phyloP scores from a whole-genome alignment of 1,140 invertebrate species.

The Drosophila willistoni region DNA sequence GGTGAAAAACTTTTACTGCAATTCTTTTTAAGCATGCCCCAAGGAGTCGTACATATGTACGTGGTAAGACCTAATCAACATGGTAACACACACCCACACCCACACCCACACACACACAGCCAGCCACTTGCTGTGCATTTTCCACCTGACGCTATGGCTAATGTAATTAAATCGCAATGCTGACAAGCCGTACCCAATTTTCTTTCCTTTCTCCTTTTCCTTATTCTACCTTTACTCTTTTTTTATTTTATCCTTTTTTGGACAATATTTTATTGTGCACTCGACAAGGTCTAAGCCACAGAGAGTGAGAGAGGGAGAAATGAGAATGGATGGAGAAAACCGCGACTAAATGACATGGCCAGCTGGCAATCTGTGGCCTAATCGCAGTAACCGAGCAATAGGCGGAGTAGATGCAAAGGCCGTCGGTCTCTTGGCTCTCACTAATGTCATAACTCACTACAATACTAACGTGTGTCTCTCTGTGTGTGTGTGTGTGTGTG shows the following conservation, averaged over 20 bases:
- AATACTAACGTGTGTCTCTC: constrained; percentile 25
- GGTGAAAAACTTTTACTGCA: constrained; percentile 40
- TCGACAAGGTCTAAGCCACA: constrained; percentile 33
- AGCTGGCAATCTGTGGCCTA: constrained; percentile 71
- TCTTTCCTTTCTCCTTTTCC: not conserved
- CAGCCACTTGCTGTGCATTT: constrained; percentile 33
- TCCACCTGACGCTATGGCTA: constrained; percentile 55
- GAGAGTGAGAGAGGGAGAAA: not conserved
- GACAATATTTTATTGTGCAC: constrained; percentile 78
- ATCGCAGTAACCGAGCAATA: constrained; percentile 41
- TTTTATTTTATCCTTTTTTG: constrained; percentile 44
- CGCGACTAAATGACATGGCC: constrained; percentile 63
- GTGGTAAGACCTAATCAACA: constrained; percentile 52
- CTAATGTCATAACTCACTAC: constrained; percentile 62
- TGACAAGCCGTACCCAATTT: constrained; percentile 41
- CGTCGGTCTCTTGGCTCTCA: constrained; percentile 28
- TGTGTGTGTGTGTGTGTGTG: constrained; percentile 28
- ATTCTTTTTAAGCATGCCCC: constrained; percentile 73
- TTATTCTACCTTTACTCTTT: not conserved
- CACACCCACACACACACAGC: not conserved
- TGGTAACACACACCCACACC: constrained; percentile 2
- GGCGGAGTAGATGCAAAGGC: not conserved
- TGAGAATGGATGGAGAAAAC: not conserved
- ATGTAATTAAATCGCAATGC: constrained; percentile 77
- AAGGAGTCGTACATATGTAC: constrained; percentile 57